A percentile compares a stretch with the other conserved stretches of the same genome.
phyloP scores from a whole-genome alignment of 2,113 vertebrate species.

The Oophaga pumilio region DNA sequence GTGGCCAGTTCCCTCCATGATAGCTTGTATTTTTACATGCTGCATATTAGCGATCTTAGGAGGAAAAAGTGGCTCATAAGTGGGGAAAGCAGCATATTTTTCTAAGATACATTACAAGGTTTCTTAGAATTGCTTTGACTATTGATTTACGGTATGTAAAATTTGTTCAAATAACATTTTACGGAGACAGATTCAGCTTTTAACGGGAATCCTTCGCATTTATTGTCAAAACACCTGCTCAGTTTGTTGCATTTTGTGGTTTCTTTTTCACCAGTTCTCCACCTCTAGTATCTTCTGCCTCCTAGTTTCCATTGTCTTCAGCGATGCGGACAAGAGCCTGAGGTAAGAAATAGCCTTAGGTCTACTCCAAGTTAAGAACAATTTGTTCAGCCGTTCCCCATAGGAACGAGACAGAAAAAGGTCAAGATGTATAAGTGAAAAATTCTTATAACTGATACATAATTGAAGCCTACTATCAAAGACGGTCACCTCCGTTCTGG shows the following conservation, averaged over 20 bases:
- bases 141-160: no score
- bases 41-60: no score
- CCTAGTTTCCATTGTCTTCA: not conserved
- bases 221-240: not conserved
- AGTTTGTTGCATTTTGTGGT: not conserved
- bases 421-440: not conserved
- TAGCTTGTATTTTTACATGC: no score
- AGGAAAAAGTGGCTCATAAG: no score
- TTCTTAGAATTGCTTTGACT: no score
- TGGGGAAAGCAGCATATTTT: no score
- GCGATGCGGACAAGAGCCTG: not conserved
- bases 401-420: conserved; percentile 12
- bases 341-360: not conserved
- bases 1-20: no score
- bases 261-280: not conserved
- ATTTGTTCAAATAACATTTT: not conserved
- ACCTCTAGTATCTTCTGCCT: no score
- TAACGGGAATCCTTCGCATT: not conserved
- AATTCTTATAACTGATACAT: not conserved
- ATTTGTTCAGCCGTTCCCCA: not conserved
- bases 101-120: no score
- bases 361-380: not conserved
- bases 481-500: not conserved
- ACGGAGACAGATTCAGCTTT: not conserved
- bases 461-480: not conserved